Evolutionary conservation across 2,888 invertebrate species (phyloP).

Genomic region (Mongoloraphidia duomilia): DNA sequence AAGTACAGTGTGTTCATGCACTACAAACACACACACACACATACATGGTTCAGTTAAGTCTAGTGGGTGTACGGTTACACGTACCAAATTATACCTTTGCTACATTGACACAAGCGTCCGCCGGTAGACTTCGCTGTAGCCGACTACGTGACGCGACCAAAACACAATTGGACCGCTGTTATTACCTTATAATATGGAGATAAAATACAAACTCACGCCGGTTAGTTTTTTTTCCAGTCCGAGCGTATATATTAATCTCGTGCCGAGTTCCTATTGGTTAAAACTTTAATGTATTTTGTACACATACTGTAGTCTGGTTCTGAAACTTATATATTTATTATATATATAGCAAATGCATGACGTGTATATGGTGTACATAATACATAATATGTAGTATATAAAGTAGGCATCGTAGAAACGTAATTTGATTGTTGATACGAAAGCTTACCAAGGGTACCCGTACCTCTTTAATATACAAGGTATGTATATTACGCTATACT

Average conservation of each 20-base stretch:
- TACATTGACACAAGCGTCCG: slow-evolving; percentile 1
- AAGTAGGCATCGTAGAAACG: too few species aligned
- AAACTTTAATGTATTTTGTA: neutral
- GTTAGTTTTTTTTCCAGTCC: neutral
- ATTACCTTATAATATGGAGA: slow-evolving; percentile 4
- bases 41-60: neutral
- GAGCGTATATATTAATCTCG: slow-evolving; percentile 1
- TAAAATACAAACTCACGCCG: slow-evolving; percentile 2
- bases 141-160: neutral
- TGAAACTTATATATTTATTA: too few species aligned
- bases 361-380: too few species aligned
- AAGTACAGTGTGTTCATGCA: too few species aligned
- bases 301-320: too few species aligned
- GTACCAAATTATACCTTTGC: slow-evolving; percentile 1
- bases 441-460: too few species aligned
- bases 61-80: neutral
- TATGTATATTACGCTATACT: too few species aligned
- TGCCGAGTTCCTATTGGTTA: neutral
- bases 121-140: neutral
- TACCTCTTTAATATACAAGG: too few species aligned
- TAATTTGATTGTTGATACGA: too few species aligned
- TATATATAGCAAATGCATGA: too few species aligned
- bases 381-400: too few species aligned
- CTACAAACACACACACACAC: neutral
- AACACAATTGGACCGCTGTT: neutral